phyloP scores from a whole-genome alignment of 2,888 invertebrate genomes.

The Physocephala rufipes region DNA sequence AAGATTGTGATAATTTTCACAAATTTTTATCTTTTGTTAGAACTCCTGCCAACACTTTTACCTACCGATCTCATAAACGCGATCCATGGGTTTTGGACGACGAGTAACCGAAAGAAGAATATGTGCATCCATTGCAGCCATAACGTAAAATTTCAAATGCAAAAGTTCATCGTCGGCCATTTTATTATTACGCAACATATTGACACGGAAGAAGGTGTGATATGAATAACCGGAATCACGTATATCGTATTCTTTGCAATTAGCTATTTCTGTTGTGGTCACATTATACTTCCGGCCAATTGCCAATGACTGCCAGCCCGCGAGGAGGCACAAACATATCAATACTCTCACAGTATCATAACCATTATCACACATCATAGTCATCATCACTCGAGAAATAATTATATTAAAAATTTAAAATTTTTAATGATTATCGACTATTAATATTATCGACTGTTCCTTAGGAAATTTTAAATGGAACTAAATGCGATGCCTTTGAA shows the following conservation, averaged over 20 bases:
- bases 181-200: conserved; percentile 56
- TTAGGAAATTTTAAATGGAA: background rate
- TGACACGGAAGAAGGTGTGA: conserved; percentile 69
- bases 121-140: conserved; percentile 76
- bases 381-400: too few species aligned
- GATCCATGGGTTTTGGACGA: conserved; percentile 66
- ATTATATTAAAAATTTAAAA: too few species aligned
- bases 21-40: too few species aligned
- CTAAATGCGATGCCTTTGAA: background rate
- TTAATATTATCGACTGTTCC: background rate
- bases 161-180: conserved; percentile 54
- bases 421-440: too few species aligned
- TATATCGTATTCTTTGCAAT: conserved; percentile 70
- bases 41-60: too few species aligned
- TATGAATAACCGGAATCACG: conserved; percentile 69
- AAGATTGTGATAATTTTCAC: background rate
- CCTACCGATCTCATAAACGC: conserved; percentile 75
- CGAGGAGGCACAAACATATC: background rate
- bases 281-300: conserved; percentile 55
- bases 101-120: conserved; percentile 71
- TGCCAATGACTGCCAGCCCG: background rate
- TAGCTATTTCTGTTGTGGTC: conserved; percentile 54
- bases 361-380: too few species aligned
- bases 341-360: background rate
- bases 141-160: conserved; percentile 75